Base-by-base conservation (phyloP, 2,888 invertebrate species). In the Megastigmus dorsalis region DNA sequence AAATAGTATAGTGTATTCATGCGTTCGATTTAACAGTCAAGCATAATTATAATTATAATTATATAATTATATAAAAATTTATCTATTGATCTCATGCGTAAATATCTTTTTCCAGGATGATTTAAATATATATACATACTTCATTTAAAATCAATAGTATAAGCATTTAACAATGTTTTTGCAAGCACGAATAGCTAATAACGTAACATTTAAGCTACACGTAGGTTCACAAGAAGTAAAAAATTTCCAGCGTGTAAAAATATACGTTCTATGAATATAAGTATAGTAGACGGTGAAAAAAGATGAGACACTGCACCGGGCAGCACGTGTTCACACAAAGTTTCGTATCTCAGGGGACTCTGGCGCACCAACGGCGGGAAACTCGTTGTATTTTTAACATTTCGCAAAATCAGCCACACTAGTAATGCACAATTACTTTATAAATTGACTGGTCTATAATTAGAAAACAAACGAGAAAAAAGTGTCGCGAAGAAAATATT, bases 381-480 rank as follows among this genome's bases (percentile, higher is more conserved):
- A n/a, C n/a, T 28, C 38, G 30, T 70, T 70, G 45, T 33, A 60
- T 69, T 69, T 71, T 65, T 57, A 63, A 71, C 63, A 20, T 57
- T 28, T 7, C 18, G 28, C 26, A 20, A 30, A 55, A 59, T 48
- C 36, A 10, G 10, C 23, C 20, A 43, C 13, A 43, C 18, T 28
- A 23, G 3, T 18, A 7, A 4, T 3, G 1, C 6, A n/a, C n/a
- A n/a, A n/a, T n/a, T n/a, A n/a, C 10, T 54, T 57, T 4, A 20
- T 33, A 3, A n/a, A 18, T 41, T 60, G 2, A 43, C 28, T 43
- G 3, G 15, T n/a, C 43, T 30, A 45, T 45, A 45, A 10, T 28
- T 45, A 28, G 43, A 43, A 45, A 45, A 10, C 4, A 15, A n/a
- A n/a, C n/a, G n/a, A n/a, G 13, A 43, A 45, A 15, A n/a, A 20